phyloP scores from a whole-genome alignment of 2,888 invertebrate genomes.

The Strigamia maritima region DNA sequence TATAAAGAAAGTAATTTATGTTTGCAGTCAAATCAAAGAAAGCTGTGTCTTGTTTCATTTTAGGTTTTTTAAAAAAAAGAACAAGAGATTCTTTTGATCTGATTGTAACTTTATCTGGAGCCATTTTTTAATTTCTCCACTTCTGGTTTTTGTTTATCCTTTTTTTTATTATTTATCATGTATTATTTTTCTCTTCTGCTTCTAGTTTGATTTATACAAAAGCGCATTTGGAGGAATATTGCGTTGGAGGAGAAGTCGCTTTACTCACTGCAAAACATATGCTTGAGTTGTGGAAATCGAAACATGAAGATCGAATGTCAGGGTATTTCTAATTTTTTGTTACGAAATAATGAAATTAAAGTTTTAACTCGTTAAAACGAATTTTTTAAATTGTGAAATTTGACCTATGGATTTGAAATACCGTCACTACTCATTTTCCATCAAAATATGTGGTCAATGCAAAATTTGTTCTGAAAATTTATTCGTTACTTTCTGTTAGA shows the following conservation, averaged over 20 bases:
- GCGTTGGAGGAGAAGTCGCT: conserved; percentile 42
- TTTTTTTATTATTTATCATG: background rate
- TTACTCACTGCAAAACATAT: conserved; percentile 42
- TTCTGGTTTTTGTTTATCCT: background rate
- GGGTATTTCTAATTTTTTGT: conserved; percentile 19
- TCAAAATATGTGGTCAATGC: no score
- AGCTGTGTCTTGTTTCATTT: background rate
- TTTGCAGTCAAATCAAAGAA: background rate
- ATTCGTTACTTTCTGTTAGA: no score
- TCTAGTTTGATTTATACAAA: conserved; percentile 42
- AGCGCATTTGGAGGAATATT: conserved; percentile 42
- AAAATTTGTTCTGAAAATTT: no score
- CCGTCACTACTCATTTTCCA: no score
- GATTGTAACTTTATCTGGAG: background rate
- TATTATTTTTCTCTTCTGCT: background rate
- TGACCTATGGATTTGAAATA: no score
- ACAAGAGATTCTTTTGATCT: background rate
- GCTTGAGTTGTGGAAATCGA: conserved; percentile 41
- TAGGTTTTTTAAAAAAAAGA: background rate
- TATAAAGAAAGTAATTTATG: conserved; percentile 19
- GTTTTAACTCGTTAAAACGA: no score
- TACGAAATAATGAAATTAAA: no score
- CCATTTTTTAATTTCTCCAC: background rate
- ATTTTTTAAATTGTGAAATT: no score
- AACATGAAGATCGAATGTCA: conserved; percentile 40